A percentile compares a stretch with the other conserved stretches of the same genome.
Conservation (phyloP, 2,113 vertebrate species). For the Petrocephalus microphthalmus region DNA sequence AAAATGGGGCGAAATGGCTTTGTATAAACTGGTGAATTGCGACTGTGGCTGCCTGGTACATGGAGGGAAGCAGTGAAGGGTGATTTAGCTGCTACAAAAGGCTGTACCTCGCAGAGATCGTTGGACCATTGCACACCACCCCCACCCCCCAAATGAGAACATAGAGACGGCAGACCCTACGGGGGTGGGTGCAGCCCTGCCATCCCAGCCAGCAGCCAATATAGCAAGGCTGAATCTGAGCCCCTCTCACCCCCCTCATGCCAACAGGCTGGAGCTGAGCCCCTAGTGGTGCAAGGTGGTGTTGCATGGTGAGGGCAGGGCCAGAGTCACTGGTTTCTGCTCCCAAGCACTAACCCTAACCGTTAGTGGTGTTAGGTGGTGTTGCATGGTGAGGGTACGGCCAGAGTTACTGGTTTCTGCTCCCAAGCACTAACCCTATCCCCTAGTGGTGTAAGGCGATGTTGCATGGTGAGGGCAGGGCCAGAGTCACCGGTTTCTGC, state of each 20-base stretch:
- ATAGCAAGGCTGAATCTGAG: neutral
- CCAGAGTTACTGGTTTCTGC: too few relatives aligned
- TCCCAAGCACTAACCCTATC: neutral
- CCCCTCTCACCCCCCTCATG: neutral
- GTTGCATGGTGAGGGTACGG: too few relatives aligned
- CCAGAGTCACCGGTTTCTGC: neutral
- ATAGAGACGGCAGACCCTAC: neutral
- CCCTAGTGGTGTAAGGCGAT: neutral
- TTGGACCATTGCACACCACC: neutral
- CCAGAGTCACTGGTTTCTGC: neutral
- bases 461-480: neutral
- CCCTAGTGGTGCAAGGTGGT: neutral
- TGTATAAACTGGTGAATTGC: neutral
- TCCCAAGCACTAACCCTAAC: too few relatives aligned
- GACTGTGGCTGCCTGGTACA: neutral
- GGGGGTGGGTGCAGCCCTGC: neutral
- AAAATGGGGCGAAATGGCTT: neutral
- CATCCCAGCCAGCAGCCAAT: neutral
- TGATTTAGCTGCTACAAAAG: neutral
- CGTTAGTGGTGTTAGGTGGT: too few relatives aligned
- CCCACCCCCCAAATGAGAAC: neutral
- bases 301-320: neutral
- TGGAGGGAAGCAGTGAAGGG: neutral
- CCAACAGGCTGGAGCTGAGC: neutral
- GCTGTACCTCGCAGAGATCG: neutral